A percentile compares a stretch with the other conserved stretches of the same genome.
These are phyloP conservation scores for Cryptocephalus moraei DNA, from an alignment of 2,888 invertebrate species.

Conservation along the genomic window DNA sequence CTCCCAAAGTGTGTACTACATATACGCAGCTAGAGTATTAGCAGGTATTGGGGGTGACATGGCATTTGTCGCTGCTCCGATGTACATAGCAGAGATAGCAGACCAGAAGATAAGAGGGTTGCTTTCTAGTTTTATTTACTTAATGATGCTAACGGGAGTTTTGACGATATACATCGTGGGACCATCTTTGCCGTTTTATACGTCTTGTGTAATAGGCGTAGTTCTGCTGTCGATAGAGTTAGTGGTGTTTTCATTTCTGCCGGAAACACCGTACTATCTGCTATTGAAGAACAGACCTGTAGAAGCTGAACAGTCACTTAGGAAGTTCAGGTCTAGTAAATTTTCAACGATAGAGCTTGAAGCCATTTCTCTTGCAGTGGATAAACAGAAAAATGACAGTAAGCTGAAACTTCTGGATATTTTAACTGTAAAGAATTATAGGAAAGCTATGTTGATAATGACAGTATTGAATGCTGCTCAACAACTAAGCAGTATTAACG, in stretches of 20 bases:
- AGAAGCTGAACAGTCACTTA: constrained; percentile 25
- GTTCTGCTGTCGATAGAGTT: constrained; percentile 26
- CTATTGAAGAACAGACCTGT: constrained; percentile 24
- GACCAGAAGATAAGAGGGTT: constrained; percentile 33
- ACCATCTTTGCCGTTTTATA: constrained; percentile 23
- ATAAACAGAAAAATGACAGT: constrained; percentile 26
- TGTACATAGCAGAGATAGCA: constrained; percentile 36
- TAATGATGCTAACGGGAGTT: constrained; percentile 33
- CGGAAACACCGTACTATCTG: constrained; percentile 33
- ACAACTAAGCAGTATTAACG: constrained; percentile 34
- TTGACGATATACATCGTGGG: constrained; percentile 31
- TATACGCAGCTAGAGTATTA: constrained; percentile 29
- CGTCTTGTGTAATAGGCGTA: constrained; percentile 29
- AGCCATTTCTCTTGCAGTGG: constrained; percentile 28
- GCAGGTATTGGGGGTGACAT: constrained; percentile 32
- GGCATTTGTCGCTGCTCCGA: constrained; percentile 33
- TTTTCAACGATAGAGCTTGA: constrained; percentile 28
- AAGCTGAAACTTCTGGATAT: constrained; percentile 19
- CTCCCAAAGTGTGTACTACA: constrained; percentile 19
- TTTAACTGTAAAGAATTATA: constrained; percentile 28
- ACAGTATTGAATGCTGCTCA: constrained; percentile 32
- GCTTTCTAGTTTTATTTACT: constrained; percentile 30
- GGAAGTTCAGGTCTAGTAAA: constrained; percentile 19
- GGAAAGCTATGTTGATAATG: constrained; percentile 33
- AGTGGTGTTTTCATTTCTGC: constrained; percentile 30